Evolutionary conservation across 2,888 invertebrate genomes (phyloP), one percentile per base, ranked within the genome.

Genomic region (Leptinotarsa tumamoca): DNA sequence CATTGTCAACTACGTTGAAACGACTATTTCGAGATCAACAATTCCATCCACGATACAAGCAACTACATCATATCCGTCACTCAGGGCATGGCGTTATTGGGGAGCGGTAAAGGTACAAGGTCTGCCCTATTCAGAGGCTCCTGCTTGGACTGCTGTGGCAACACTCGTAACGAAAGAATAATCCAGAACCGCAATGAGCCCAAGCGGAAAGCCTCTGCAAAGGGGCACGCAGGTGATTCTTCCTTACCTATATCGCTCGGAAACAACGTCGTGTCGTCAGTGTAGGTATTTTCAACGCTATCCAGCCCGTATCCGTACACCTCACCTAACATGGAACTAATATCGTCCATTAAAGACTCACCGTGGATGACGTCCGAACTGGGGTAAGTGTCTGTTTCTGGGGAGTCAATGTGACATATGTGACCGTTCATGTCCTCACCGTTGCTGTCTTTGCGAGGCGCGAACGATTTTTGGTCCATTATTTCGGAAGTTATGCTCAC

Each of bases 321-420:
- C 82, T 94, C 94, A 17, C 94, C 89, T 74, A 93, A 89, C 88
- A 93, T 93, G 0, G 94, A 94, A 84, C 94, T 94, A 68, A 95
- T 92, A 84, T 95, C 95, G 80, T 95, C 95, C 89, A 94, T 92
- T 51, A 95, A 91, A 68, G 94, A 94, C 86, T 95, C 95, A 7
- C 95, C 95, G 76, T 94, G 94, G 81, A 94, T 90, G 33, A 93
- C 91, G 84, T 95, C 95, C n/a, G 93, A 93, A 81, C 92, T 92
- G 51, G 91, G 89, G 4, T 93, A 93, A 14, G 93, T 92, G 79
- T 96, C 95, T 7, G 95, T 95, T 89, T 95, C 95, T 0, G 95
- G 95, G 0, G 95, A 95, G 86, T 96, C 95, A 72, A 95, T 95
- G 84, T 96, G 95, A 15, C 93, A 92, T 70, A 95, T 94, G 71